These are phyloP conservation scores for Trematocara marginatum DNA, from an alignment of 2,113 vertebrate genomes.

Conservation along the genomic window DNA sequence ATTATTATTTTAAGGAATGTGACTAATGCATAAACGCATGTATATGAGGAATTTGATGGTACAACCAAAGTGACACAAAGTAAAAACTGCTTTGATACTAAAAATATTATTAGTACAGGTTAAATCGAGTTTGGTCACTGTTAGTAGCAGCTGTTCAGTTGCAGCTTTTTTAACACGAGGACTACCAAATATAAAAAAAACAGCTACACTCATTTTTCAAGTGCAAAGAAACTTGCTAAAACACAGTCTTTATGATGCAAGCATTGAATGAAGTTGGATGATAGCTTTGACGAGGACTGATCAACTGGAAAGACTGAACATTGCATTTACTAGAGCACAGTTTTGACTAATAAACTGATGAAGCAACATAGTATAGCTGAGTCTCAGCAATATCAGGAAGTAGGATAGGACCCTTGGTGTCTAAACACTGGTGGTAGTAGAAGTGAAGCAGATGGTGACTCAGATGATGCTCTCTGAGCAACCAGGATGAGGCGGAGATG, in stretches of 20 bases:
- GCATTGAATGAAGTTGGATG: not conserved
- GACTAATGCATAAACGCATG: not conserved
- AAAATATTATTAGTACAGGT: not conserved
- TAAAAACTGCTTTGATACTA: not conserved
- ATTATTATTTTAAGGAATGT: not conserved
- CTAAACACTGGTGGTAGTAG: not conserved
- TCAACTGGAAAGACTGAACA: not conserved
- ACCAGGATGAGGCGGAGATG: not conserved
- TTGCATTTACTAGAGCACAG: not conserved
- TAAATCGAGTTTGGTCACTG: rapidly evolving
- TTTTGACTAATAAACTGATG: not conserved
- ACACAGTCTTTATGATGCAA: not conserved
- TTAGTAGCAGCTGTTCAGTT: not conserved
- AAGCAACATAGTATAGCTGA: not conserved
- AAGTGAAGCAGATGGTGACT: not conserved
- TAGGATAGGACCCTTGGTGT: not conserved
- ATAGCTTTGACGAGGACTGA: not conserved
- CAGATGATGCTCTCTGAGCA: not conserved
- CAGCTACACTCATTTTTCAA: not conserved
- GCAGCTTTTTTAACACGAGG: not conserved
- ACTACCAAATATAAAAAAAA: not conserved
- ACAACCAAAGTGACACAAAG: not conserved
- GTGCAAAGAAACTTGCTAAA: not conserved
- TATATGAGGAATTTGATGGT: not conserved
- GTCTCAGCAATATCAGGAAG: not conserved